These are phyloP conservation scores for Myiotriccus ornatus DNA, from an alignment of 2,797 vertebrate genomes.

Conservation along the genomic window DNA sequence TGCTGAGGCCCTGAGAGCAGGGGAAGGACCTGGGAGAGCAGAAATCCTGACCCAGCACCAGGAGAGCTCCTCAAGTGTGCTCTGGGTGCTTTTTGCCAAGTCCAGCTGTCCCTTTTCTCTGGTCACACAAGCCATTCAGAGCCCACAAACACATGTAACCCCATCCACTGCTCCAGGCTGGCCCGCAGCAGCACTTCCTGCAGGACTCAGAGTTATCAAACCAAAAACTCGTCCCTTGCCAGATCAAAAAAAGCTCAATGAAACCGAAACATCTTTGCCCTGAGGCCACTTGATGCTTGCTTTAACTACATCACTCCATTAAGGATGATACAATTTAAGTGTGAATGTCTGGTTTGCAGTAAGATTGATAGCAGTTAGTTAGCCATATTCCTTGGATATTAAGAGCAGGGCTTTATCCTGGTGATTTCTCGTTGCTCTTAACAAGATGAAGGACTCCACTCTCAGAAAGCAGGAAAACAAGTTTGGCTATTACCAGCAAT, in stretches of 20 bases:
- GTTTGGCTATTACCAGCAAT: background rate
- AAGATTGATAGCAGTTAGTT: constrained; percentile 42
- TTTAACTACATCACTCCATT: constrained; percentile 35
- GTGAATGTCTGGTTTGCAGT: constrained; percentile 33
- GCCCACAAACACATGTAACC: accelerated
- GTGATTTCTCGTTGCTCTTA: constrained; percentile 6
- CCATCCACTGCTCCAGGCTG: background rate
- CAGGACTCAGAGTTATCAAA: background rate
- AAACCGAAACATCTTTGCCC: constrained; percentile 10
- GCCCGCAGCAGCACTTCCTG: background rate
- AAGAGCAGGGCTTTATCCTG: background rate
- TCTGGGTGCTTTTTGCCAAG: background rate
- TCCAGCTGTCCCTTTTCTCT: background rate
- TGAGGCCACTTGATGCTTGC: background rate
- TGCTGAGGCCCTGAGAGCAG: background rate
- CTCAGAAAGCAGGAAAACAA: background rate
- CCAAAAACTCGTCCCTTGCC: background rate
- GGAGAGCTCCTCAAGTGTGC: background rate
- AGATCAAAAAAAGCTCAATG: background rate
- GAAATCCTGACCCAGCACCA: background rate
- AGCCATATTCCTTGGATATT: constrained; percentile 15
- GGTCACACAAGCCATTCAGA: background rate
- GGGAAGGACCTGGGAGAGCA: background rate
- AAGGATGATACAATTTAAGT: constrained; percentile 11
- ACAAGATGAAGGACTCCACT: background rate